Conservation (phyloP, 1,140 invertebrate genomes). For the Drosophila seguyi region DNA sequence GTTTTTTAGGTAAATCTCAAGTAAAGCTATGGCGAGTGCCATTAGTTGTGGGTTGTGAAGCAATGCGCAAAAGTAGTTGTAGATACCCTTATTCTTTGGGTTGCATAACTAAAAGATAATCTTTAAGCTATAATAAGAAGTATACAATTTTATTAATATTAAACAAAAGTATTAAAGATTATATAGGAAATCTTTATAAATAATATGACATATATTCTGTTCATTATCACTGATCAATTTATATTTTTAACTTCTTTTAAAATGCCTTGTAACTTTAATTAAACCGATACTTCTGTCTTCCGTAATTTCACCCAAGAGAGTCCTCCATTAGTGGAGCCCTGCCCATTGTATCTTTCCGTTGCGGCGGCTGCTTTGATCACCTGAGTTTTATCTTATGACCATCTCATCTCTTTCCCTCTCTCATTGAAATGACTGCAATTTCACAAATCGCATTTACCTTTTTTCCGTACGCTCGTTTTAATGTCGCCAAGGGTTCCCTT, state of each 20-base stretch:
- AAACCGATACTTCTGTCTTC: background rate
- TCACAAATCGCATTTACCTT: conserved; percentile 49
- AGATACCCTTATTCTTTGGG: no score
- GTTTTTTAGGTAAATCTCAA: conserved; percentile 80
- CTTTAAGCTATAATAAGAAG: background rate
- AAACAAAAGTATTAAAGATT: background rate
- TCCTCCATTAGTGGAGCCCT: background rate
- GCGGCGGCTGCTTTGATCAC: conserved; percentile 36
- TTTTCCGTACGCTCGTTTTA: conserved; percentile 24
- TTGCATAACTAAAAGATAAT: background rate
- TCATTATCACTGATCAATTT: background rate
- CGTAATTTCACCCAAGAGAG: conserved; percentile 7
- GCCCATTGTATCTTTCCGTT: conserved; percentile 11
- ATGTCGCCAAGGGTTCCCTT: conserved; percentile 28
- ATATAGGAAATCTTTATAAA: no score
- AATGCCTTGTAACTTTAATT: conserved; percentile 3
- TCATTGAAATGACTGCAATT: conserved; percentile 48
- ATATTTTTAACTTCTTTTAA: background rate
- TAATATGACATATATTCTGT: no score
- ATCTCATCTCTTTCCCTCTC: conserved; percentile 29
- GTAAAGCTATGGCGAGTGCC: conserved; percentile 9
- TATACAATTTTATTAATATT: background rate
- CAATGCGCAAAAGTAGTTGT: background rate
- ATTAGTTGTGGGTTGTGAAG: conserved; percentile 9
- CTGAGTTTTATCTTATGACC: conserved; percentile 37